Base-by-base conservation (phyloP, 1,140 invertebrate genomes). In the Thrips palmi region DNA sequence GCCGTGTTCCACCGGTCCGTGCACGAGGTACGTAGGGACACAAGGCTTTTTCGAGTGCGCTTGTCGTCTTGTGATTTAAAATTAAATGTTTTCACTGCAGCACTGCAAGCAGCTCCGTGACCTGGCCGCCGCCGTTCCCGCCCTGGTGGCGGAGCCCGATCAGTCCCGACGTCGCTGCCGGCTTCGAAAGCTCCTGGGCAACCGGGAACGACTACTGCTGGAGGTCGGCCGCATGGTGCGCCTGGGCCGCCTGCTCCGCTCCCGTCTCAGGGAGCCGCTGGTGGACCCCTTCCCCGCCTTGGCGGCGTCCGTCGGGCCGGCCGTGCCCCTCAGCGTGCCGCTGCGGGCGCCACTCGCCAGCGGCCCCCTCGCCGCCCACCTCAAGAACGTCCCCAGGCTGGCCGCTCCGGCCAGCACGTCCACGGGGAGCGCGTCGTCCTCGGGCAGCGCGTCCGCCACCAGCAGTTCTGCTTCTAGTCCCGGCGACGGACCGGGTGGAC, bases 1-100 rank as follows among this genome's bases (percentile, higher is more conserved):
- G 74, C 74, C 10, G 73, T 82, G 25, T 83, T 83, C 48, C 70
- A 82, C 53, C 63, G 74, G 41, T 77, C 70, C 35, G 70, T 81
- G 28, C 71, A 80, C 49, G 72, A 80, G 52, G 65, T 66, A 46
- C 22, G 17, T n/a, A n/a, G n/a, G 6, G 6, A 25, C 17, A 42
- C 2, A 7, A 8, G 2, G 21, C 20, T 2, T 20, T 5, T 6
- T 37, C 39, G 10, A 27, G 12, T 10, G 25, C 14, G 10, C 25
- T 7, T 20, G 12, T 23, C 23, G 7, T n/a, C 32, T 23, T 25
- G 19, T 18, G 12, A 21, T 19, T 27, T 33, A 33, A 17, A 14
- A 29, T 12, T 39, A 20, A 10, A 21, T 41, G 14, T 47, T 39
- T 14, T 46, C 37, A 22, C 45, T 47, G 20, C 37, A 66, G 62